Evolutionary conservation across 1,140 invertebrate genomes (phyloP).

Genomic region (Drosophila eugracilis): DNA sequence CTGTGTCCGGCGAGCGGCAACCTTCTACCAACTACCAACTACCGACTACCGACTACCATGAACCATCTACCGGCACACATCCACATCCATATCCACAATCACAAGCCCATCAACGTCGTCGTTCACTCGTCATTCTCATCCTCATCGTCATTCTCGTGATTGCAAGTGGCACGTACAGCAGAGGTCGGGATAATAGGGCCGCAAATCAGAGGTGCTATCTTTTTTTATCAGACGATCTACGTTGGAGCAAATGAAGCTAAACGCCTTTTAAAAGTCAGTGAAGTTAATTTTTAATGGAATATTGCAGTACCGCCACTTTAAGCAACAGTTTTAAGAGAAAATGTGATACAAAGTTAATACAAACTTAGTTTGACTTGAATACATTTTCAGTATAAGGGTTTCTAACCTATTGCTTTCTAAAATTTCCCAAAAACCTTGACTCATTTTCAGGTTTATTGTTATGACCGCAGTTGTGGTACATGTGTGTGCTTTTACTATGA

Average conservation of each 20-base stretch:
- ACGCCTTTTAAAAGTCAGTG: background rate
- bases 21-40: conserved; percentile 16
- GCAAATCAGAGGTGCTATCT: background rate
- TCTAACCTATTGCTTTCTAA: background rate
- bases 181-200: conserved; percentile 14
- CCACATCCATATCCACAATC: conserved; percentile 35
- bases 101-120: conserved; percentile 56
- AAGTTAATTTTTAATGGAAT: background rate
- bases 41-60: conserved; percentile 21
- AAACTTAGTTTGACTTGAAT: too few species aligned
- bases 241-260: too few species aligned
- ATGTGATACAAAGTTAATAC: too few species aligned
- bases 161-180: conserved; percentile 33
- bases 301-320: too few species aligned
- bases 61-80: conserved; percentile 27
- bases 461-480: conserved; percentile 6
- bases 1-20: conserved; percentile 55
- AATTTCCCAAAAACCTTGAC: background rate
- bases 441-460: background rate
- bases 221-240: background rate
- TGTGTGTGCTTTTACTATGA: conserved; percentile 50
- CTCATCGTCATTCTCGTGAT: conserved; percentile 45
- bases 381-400: too few species aligned
- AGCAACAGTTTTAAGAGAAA: too few species aligned
- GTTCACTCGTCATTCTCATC: conserved; percentile 46